Evolutionary conservation across 2,797 vertebrate genomes (phyloP).

Genomic region (Rhinogobio ventralis): DNA sequence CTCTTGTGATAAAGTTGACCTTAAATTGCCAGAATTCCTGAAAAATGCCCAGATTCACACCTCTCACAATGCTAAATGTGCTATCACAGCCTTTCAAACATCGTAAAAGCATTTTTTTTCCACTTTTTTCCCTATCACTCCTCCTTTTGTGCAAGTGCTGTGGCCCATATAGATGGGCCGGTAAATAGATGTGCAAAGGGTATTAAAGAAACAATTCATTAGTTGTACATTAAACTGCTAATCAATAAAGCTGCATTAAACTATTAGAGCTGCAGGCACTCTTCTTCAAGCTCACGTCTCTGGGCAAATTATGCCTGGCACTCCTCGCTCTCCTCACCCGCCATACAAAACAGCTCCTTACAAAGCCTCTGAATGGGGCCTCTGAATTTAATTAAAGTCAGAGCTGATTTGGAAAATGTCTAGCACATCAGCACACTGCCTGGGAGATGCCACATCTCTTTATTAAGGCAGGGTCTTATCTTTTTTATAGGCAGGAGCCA

Average conservation of each 20-base stretch:
- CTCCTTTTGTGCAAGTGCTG: constrained; percentile 41
- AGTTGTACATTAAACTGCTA: constrained; percentile 80
- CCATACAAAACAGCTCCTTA: constrained; percentile 74
- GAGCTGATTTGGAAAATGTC: constrained; percentile 73
- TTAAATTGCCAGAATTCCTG: constrained; percentile 32
- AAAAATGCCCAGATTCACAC: constrained; percentile 29
- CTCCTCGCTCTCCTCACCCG: constrained; percentile 63
- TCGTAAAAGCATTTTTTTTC: background rate
- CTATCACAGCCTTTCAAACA: background rate
- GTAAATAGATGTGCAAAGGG: constrained; percentile 77
- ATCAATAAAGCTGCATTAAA: constrained; percentile 85
- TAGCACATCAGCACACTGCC: constrained; percentile 66
- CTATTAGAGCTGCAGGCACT: constrained; percentile 74
- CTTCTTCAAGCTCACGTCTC: constrained; percentile 61
- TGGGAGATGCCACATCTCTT: constrained; percentile 68
- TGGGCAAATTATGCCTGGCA: constrained; percentile 64
- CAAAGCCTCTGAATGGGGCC: constrained; percentile 67
- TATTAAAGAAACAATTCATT: constrained; percentile 84
- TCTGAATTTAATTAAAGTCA: constrained; percentile 76
- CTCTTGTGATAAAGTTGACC: constrained; percentile 36
- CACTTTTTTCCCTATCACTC: background rate
- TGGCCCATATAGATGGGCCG: constrained; percentile 67
- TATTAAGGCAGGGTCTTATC: constrained; percentile 70
- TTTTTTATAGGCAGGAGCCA: constrained; percentile 59
- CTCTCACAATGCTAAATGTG: background rate